phyloP scores from a whole-genome alignment of 2,113 vertebrate genomes.

The Rattus norvegicus region DNA sequence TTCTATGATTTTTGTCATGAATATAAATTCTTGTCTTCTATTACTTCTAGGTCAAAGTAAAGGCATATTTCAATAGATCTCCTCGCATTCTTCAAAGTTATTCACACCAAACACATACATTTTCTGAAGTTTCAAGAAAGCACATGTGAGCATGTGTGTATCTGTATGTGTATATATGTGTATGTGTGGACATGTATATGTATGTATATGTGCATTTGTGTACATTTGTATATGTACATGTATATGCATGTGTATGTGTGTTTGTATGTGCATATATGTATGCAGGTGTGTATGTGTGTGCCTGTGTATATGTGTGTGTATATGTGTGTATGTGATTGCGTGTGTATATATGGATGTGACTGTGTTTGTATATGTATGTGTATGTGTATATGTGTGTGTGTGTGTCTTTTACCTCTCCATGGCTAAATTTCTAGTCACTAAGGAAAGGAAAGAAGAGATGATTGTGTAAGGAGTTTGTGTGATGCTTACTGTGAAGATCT shows the following conservation, averaged over 20 bases:
- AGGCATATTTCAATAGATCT: not conserved
- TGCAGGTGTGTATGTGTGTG: not conserved
- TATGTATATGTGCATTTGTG: not conserved
- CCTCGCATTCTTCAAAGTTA: conserved; percentile 18
- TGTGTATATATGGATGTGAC: not conserved
- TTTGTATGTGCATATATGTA: not conserved
- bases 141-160: not conserved
- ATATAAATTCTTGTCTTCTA: conserved; percentile 47
- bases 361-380: not conserved
- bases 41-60: conserved; percentile 7
- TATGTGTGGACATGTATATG: not conserved
- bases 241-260: not conserved
- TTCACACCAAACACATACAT: not conserved
- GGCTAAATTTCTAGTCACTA: not conserved
- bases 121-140: conserved; percentile 2
- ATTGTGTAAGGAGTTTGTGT: not conserved
- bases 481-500: conserved; percentile 28
- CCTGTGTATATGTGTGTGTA: not conserved
- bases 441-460: not conserved
- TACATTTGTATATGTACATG: not conserved
- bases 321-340: not conserved
- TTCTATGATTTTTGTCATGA: not conserved
- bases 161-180: not conserved
- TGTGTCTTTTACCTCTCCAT: not conserved
- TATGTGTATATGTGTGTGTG: not conserved